Conservation (phyloP, 2,888 invertebrate genomes). For the Cosmorhoe ocellata region DNA sequence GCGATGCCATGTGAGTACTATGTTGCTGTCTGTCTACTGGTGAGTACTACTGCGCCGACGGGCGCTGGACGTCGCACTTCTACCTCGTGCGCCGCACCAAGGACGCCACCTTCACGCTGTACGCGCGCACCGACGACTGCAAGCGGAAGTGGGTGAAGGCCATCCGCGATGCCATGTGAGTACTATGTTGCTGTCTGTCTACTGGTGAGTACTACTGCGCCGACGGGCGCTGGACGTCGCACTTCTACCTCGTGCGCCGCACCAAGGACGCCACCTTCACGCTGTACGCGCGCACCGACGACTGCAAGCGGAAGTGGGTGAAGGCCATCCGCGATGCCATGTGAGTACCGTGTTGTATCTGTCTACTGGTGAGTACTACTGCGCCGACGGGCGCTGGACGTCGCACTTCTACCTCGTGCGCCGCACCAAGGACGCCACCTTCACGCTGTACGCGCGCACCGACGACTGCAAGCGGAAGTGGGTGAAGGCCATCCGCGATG, state of each 20-base stretch:
- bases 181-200: no score
- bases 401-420: slow-evolving; percentile 93
- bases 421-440: slow-evolving; percentile 90
- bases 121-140: slow-evolving; percentile 93
- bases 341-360: slow-evolving; percentile 84
- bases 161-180: slow-evolving; percentile 94
- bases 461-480: slow-evolving; percentile 94
- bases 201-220: no score
- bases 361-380: no score
- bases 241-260: slow-evolving; percentile 92
- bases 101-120: slow-evolving; percentile 93
- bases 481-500: slow-evolving; percentile 95
- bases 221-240: slow-evolving; percentile 91
- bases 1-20: slow-evolving; percentile 94
- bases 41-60: no score
- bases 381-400: slow-evolving; percentile 90
- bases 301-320: slow-evolving; percentile 94
- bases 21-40: no score
- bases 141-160: slow-evolving; percentile 96
- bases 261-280: slow-evolving; percentile 93
- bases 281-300: slow-evolving; percentile 93
- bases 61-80: slow-evolving; percentile 93
- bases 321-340: slow-evolving; percentile 95
- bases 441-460: slow-evolving; percentile 94
- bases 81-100: slow-evolving; percentile 91